A percentile compares a stretch with the other conserved stretches of the same genome.
These are phyloP conservation scores for Pyrocoelia pectoralis DNA, from an alignment of 2,888 invertebrate species.

Conservation along the genomic window DNA sequence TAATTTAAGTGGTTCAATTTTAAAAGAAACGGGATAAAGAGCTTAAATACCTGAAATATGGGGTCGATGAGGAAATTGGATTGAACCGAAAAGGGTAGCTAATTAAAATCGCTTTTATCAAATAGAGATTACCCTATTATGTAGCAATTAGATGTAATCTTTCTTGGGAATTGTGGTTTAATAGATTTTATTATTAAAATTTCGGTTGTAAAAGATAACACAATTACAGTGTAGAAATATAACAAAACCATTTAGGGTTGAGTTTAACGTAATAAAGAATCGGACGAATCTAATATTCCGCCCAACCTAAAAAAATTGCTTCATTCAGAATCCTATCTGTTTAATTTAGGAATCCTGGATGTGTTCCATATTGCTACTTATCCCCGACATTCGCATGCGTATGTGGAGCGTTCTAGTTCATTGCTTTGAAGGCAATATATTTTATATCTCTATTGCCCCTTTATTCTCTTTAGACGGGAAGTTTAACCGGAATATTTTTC, in stretches of 20 bases:
- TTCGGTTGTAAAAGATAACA: too few species aligned
- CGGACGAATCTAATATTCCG: not conserved
- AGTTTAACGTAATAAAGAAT: not conserved
- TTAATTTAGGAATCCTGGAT: slow-evolving; percentile 27
- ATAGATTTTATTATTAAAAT: too few species aligned
- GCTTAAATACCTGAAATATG: not conserved
- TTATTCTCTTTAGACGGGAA: slow-evolving; percentile 19
- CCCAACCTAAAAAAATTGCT: not conserved
- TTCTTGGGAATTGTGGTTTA: not conserved
- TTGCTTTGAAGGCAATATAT: slow-evolving; percentile 23
- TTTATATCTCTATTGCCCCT: slow-evolving; percentile 25
- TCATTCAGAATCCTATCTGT: slow-evolving; percentile 13
- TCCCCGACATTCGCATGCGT: slow-evolving; percentile 29
- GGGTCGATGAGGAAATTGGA: not conserved
- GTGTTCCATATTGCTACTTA: slow-evolving; percentile 26
- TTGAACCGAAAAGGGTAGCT: not conserved
- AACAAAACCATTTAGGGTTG: too few species aligned
- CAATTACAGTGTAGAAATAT: too few species aligned
- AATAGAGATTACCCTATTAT: not conserved
- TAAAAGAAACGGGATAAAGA: not conserved
- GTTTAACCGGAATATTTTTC: slow-evolving; percentile 14
- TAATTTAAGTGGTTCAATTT: not conserved
- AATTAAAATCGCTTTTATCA: not conserved
- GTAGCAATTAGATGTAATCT: not conserved
- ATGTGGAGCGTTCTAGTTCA: slow-evolving; percentile 23